A percentile compares a stretch with the other conserved stretches of the same genome.
phyloP scores from a whole-genome alignment of 2,797 vertebrate genomes.

The Prionace glauca region DNA sequence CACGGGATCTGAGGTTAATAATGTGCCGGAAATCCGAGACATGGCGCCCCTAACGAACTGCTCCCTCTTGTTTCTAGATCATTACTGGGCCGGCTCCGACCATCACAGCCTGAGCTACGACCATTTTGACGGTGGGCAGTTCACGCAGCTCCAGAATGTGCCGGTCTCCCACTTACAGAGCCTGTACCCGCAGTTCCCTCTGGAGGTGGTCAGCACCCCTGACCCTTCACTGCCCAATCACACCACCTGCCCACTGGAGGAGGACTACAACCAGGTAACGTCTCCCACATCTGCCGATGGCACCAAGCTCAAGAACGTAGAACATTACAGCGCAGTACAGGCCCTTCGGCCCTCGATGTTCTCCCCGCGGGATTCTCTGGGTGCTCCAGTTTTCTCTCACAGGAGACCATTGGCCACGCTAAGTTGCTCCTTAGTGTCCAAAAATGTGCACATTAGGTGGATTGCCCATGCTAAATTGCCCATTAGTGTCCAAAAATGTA shows the following conservation, averaged over 20 bases:
- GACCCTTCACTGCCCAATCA: not conserved
- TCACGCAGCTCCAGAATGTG: conserved; percentile 47
- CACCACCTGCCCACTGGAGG: conserved; percentile 39
- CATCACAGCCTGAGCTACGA: conserved; percentile 46
- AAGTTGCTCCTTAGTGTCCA: too few species aligned
- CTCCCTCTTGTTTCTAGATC: conserved; percentile 44
- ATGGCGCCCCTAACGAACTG: not conserved
- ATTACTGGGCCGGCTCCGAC: conserved; percentile 49
- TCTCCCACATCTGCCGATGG: not conserved
- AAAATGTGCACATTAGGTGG: too few species aligned
- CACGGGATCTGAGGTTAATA: not conserved
- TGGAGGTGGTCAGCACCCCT: conserved; percentile 41
- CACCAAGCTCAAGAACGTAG: too few species aligned
- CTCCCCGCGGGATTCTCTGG: too few species aligned
- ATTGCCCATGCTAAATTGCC: too few species aligned
- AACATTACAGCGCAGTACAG: too few species aligned
- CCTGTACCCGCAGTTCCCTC: conserved; percentile 23
- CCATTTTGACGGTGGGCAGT: conserved; percentile 46
- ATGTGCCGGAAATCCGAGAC: not conserved
- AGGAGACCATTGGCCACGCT: too few species aligned
- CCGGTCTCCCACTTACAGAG: conserved; percentile 49
- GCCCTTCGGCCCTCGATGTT: too few species aligned
- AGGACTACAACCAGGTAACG: conserved; percentile 51
- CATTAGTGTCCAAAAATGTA: too few species aligned
- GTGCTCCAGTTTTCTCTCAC: too few species aligned